A percentile compares a stretch with the other conserved stretches of the same genome.
Evolutionary conservation across 2,888 invertebrate genomes (phyloP).

Genomic region (Leuctra nigra): DNA sequence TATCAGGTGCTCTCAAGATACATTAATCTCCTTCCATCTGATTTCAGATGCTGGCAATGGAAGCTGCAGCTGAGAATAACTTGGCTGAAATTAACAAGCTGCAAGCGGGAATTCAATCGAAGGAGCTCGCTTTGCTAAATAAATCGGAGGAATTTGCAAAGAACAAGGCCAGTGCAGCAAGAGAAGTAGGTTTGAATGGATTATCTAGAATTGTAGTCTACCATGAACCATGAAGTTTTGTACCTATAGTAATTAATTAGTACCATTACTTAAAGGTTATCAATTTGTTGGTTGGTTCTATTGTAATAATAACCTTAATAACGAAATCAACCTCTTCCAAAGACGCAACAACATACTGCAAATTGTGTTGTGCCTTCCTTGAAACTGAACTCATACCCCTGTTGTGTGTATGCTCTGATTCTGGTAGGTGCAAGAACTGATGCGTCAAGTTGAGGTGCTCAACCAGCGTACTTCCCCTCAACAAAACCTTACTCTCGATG

Average conservation of each 20-base stretch:
- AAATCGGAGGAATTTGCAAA: slow-evolving; percentile 20
- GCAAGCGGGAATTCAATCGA: not conserved
- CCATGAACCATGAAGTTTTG: too few relatives aligned
- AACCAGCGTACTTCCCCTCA: slow-evolving; percentile 15
- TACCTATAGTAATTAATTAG: too few relatives aligned
- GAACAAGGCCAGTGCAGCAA: slow-evolving; percentile 21
- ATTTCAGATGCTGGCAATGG: slow-evolving; percentile 20
- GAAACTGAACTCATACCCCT: too few relatives aligned
- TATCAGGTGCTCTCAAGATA: too few relatives aligned
- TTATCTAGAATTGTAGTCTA: too few relatives aligned
- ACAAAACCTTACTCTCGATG: not conserved
- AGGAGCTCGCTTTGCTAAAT: slow-evolving; percentile 12
- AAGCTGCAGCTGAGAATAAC: not conserved
- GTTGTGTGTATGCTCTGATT: not conserved
- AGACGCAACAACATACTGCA: too few relatives aligned
- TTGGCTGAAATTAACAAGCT: not conserved
- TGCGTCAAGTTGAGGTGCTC: slow-evolving; percentile 28
- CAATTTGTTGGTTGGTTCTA: too few relatives aligned
- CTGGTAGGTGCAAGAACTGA: slow-evolving; percentile 23
- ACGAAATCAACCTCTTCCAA: too few relatives aligned
- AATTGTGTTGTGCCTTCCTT: too few relatives aligned
- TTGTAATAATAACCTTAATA: too few relatives aligned
- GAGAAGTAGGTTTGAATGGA: slow-evolving; percentile 17
- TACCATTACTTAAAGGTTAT: too few relatives aligned
- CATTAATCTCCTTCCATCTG: too few relatives aligned